Evolutionary conservation across 2,888 invertebrate species (phyloP).

Genomic region (Apodemia zela): DNA sequence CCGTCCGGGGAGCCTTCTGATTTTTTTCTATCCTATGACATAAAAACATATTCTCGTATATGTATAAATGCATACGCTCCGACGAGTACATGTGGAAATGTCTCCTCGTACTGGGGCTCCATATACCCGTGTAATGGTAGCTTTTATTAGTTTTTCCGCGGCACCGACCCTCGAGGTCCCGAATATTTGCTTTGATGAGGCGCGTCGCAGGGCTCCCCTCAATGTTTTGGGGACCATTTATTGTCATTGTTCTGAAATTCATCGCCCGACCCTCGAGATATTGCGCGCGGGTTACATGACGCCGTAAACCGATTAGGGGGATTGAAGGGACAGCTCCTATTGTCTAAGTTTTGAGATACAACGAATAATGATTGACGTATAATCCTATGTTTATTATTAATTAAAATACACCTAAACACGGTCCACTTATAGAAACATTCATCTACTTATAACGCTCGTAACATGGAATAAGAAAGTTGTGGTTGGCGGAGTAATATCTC

Average conservation of each 20-base stretch:
- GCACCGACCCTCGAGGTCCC: conserved; percentile 50
- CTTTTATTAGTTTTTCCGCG: conserved; percentile 76
- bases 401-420: neutral
- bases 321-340: conserved; percentile 20
- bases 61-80: neutral
- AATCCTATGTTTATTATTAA: neutral
- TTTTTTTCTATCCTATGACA: neutral
- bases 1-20: too few relatives aligned
- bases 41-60: too few relatives aligned
- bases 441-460: too few relatives aligned
- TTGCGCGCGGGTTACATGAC: conserved; percentile 9
- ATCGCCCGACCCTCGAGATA: conserved; percentile 21
- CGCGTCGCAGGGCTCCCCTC: conserved; percentile 21
- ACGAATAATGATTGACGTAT: neutral
- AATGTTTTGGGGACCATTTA: conserved; percentile 27
- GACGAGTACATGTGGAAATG: conserved; percentile 29
- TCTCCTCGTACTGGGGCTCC: conserved; percentile 35
- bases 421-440: too few relatives aligned
- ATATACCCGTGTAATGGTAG: conserved; percentile 59
- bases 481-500: too few relatives aligned
- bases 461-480: too few relatives aligned
- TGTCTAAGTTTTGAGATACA: neutral
- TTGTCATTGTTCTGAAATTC: conserved; percentile 32
- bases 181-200: conserved; percentile 35
- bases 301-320: conserved; percentile 17